Base-by-base conservation (phyloP, 2,797 vertebrate genomes). In the Coregonus suidteri region DNA sequence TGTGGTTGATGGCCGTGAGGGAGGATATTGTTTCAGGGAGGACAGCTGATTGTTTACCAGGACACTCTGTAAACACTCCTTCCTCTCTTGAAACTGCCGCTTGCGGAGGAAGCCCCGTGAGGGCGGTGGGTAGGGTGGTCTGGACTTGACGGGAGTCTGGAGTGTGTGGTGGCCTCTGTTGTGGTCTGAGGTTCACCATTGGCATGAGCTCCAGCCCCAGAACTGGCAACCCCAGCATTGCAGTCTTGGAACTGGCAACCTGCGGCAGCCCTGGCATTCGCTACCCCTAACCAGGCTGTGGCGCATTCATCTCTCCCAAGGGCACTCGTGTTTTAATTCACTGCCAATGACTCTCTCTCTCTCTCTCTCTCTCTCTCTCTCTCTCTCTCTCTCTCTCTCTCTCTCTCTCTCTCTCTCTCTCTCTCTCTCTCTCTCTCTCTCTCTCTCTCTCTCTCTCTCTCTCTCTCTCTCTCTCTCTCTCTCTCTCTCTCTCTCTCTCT, bases 121-220 rank as follows among this genome's bases (percentile, higher is more conserved):
- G 79, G 84, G 84, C 71, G 82, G 88, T 80, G 72, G 88, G 65
- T 2, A 18, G 54, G 1, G 83, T 74, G 87, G 88, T 90, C 91
- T 84, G 88, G 88, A 92, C 86, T 82, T 79, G 91, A 88, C 89
- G 91, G 93, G 90, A 93, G 90, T 88, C 91, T 87, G 90, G 90
- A 93, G 82, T 47, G 41, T 47, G 41, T 47, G 41, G 41, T 47
- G 41, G 91, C 91, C 90, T 91, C 91, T 93, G 88, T 93, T 95
- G 94, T 75, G 87, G 94, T 92, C 92, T 96, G 93, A 95, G 94
- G 91, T 94, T 93, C 76, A 93, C 89, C 88, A 82, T 88, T 90
- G 92, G 90, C 91, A 92, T 93, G 93, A 91, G 87, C 83, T 83
- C 92, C 95, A 93, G 84, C 87, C 86, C 88, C 87, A 81, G 90